Conservation (phyloP, 2,888 invertebrate species). For the Mylabris sibirica region DNA sequence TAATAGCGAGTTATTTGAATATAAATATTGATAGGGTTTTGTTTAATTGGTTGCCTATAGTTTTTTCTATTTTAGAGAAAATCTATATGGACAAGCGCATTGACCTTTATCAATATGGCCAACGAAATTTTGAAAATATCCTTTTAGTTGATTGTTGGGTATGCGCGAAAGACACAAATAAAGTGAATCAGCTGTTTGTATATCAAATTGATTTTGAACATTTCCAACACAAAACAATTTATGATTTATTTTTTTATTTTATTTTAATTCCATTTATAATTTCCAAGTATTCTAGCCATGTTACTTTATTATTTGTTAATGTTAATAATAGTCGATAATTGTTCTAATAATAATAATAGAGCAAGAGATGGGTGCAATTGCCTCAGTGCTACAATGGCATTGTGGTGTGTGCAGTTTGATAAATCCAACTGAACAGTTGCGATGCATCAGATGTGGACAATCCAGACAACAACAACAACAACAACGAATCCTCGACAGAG, state of each 20-base stretch:
- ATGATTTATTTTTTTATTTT: background rate
- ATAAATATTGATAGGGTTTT: background rate
- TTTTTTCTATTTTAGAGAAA: background rate
- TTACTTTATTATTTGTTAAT: slow-evolving; percentile 55
- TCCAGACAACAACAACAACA: slow-evolving; percentile 58
- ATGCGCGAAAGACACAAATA: slow-evolving; percentile 13
- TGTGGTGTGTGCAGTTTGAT: slow-evolving; percentile 88
- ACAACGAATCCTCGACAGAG: slow-evolving; percentile 12
- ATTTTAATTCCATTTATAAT: background rate
- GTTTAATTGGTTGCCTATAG: slow-evolving; percentile 27
- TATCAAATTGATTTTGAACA: slow-evolving; percentile 20
- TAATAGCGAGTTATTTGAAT: no score
- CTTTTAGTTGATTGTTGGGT: background rate
- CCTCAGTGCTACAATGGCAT: slow-evolving; percentile 93
- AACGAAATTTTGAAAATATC: slow-evolving; percentile 32
- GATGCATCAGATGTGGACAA: slow-evolving; percentile 84
- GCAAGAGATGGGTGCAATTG: slow-evolving; percentile 84
- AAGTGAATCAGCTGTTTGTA: slow-evolving; percentile 31
- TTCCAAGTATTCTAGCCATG: slow-evolving; percentile 55
- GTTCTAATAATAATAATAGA: background rate
- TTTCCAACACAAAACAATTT: slow-evolving; percentile 28
- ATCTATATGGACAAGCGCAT: slow-evolving; percentile 19
- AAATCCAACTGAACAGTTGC: slow-evolving; percentile 85
- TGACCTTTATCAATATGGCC: slow-evolving; percentile 24
- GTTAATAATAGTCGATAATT: background rate